Conservation (phyloP, 2,797 vertebrate genomes). For the Cygnus olor region DNA sequence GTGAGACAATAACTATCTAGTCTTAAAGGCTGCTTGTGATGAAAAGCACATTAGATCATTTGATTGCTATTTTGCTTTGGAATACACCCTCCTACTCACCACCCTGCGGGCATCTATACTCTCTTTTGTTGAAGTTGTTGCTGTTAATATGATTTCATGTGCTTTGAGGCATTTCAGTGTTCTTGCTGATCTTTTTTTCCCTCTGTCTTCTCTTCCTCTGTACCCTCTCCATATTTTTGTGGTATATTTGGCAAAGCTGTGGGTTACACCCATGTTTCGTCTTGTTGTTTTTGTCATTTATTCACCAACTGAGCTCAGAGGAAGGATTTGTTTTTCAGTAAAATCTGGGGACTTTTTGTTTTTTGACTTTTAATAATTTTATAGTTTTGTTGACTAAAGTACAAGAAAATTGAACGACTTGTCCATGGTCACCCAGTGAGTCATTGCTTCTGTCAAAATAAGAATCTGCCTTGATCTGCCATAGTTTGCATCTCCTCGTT, state of each 20-base stretch:
- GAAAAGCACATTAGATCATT: slow-evolving; percentile 57
- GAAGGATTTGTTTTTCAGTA: slow-evolving; percentile 57
- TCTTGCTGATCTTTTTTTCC: not conserved
- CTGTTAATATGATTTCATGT: slow-evolving; percentile 48
- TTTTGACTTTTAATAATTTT: slow-evolving; percentile 65
- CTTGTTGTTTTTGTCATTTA: slow-evolving; percentile 70
- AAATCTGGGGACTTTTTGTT: slow-evolving; percentile 52
- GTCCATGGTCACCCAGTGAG: slow-evolving; percentile 18
- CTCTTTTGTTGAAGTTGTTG: slow-evolving; percentile 48
- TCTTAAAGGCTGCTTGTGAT: slow-evolving; percentile 37
- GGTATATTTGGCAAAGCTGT: slow-evolving; percentile 56
- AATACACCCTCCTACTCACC: slow-evolving; percentile 38
- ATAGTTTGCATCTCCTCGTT: not conserved
- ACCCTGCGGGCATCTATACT: slow-evolving; percentile 47
- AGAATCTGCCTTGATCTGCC: not conserved
- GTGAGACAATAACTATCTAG: not conserved
- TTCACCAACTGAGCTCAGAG: slow-evolving; percentile 65
- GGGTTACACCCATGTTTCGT: slow-evolving; percentile 67
- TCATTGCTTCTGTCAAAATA: slow-evolving; percentile 50
- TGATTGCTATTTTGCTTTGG: slow-evolving; percentile 46
- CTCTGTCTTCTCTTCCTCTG: slow-evolving; percentile 18
- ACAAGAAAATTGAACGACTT: slow-evolving; percentile 5
- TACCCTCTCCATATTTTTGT: slow-evolving; percentile 58
- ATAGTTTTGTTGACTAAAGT: slow-evolving; percentile 48
- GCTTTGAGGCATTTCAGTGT: slow-evolving; percentile 39